Base-by-base conservation (phyloP, 1,140 invertebrate species). In the Portunus trituberculatus region DNA sequence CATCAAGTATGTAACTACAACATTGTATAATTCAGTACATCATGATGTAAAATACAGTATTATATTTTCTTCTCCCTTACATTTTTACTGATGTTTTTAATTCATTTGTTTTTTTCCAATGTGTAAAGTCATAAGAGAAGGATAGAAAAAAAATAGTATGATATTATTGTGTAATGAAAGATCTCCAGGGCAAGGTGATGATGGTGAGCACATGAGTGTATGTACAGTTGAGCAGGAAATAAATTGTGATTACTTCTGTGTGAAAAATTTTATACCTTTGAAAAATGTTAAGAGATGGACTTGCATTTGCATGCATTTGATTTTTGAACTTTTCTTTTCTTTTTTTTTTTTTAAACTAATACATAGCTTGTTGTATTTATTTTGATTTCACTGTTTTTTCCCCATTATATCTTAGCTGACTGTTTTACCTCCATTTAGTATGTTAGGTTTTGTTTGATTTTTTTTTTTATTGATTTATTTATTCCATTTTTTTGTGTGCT, bases 191-290 rank as follows among this genome's bases (percentile, higher is more conserved):
- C 3, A 76, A 20, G 20, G 20, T n/a, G n/a, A 76, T n/a, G 67
- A 76, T n/a, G 20, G n/a, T 20, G 12, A 59, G 52, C 12, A 59
- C 12, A 59, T 93, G 92, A 84, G 84, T 93, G 29, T 93, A 83
- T 93, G 92, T 93, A 93, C 46, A 52, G 31, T 46, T 87, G 45
- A 93, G 28, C 45, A 87, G 83, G 82, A 93, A 93, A 93, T 93
- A 93, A 93, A 93, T 86, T 93, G 92, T 86, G 83, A 93, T 93
- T 14, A 48, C 48, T 48, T 29, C 29, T 48, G 10, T 29, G 6
- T 84, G 92, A 25, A 87, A 93, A 59, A 67, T 91, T 52, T 67
- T 29, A 76, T 10, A 91, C 25, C 31, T 91, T 48, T 67, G 29
- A 1, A 91, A n/a, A 84, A 32, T 31, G 83, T 20, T 3, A 28